Percentiles rank a stretch among this genome's conserved stretches.
These are phyloP conservation scores for Nymphalis urticae DNA, from an alignment of 2,888 invertebrate genomes.

Conservation along the genomic window DNA sequence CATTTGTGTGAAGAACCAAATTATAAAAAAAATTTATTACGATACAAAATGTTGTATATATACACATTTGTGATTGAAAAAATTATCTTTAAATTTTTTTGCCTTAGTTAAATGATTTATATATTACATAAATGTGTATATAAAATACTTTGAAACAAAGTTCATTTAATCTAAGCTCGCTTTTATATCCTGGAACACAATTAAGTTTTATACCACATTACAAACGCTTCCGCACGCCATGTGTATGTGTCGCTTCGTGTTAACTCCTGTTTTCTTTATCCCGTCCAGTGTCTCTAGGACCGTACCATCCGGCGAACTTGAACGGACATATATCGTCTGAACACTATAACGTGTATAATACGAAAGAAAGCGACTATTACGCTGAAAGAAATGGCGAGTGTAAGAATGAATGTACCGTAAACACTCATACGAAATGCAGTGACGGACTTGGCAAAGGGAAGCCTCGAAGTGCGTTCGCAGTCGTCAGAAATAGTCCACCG, in stretches of 20 bases:
- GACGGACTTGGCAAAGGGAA: conserved; percentile 73
- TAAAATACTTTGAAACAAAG: not conserved
- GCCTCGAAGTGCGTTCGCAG: conserved; percentile 84
- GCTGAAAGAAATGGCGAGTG: conserved; percentile 73
- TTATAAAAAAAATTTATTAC: too few species aligned
- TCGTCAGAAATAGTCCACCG: conserved; percentile 83
- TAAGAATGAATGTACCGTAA: conserved; percentile 75
- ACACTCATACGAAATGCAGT: conserved; percentile 76
- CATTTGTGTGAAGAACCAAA: too few species aligned
- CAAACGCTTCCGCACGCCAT: conserved; percentile 60
- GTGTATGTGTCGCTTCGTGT: conserved; percentile 75
- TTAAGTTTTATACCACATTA: conserved; percentile 53
- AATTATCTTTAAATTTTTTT: too few species aligned
- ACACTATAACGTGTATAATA: conserved; percentile 76
- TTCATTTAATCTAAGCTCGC: conserved; percentile 5
- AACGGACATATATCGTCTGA: conserved; percentile 68
- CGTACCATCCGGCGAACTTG: conserved; percentile 76
- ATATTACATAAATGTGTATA: not conserved
- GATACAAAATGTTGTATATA: too few species aligned
- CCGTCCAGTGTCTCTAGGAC: conserved; percentile 76
- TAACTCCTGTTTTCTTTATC: conserved; percentile 69
- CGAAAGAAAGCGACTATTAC: conserved; percentile 78
- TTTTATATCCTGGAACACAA: conserved; percentile 41
- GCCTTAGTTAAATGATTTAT: not conserved
- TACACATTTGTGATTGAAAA: too few species aligned